These are phyloP conservation scores for Coronaproctus castanopsis DNA, from an alignment of 2,888 invertebrate species.

Conservation along the genomic window DNA sequence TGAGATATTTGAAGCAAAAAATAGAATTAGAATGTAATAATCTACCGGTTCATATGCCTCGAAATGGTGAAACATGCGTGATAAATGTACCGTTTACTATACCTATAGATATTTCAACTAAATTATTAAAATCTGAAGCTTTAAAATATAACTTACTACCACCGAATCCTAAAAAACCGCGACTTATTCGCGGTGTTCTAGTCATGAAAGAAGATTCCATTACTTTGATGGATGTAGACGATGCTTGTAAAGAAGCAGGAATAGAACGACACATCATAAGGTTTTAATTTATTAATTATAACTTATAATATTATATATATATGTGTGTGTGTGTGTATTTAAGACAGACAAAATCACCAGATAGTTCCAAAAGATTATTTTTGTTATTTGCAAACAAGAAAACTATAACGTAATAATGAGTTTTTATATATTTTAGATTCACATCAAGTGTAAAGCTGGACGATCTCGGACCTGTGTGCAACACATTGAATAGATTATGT, in stretches of 20 bases:
- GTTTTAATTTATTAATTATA: slow-evolving; percentile 26
- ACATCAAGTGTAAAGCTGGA: slow-evolving; percentile 72
- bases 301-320: background rate
- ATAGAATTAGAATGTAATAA: slow-evolving; percentile 72
- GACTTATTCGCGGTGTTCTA: slow-evolving; percentile 71
- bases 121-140: slow-evolving; percentile 60
- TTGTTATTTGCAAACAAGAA: background rate
- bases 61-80: slow-evolving; percentile 88
- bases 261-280: slow-evolving; percentile 53
- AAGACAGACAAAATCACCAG: too few relatives aligned
- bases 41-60: slow-evolving; percentile 83
- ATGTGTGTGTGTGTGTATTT: too few relatives aligned
- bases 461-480: slow-evolving; percentile 52
- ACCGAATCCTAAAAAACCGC: slow-evolving; percentile 70
- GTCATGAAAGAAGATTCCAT: slow-evolving; percentile 74
- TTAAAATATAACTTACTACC: slow-evolving; percentile 51
- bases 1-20: slow-evolving; percentile 91
- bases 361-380: background rate
- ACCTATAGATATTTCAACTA: slow-evolving; percentile 70
- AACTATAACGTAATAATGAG: background rate
- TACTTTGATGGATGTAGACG: slow-evolving; percentile 69
- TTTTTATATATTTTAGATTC: slow-evolving; percentile 39
- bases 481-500: slow-evolving; percentile 60
- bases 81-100: slow-evolving; percentile 74
- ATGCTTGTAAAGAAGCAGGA: slow-evolving; percentile 70